Base-by-base conservation (phyloP, 2,113 vertebrate genomes). In the Nothobranchius kuhntae region DNA sequence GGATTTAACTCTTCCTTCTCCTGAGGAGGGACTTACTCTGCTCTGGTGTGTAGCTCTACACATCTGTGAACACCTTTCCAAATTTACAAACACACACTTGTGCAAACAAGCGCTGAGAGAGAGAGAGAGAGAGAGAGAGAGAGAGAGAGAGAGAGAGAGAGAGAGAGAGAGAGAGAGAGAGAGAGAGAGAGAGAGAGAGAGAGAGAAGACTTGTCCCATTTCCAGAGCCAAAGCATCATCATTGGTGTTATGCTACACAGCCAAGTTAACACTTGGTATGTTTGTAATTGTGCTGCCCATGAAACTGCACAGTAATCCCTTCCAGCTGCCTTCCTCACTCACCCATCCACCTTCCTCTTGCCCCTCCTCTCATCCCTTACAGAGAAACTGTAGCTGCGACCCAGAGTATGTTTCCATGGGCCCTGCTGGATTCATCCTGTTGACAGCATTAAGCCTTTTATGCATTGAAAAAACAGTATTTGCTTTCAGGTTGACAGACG, bases 401-500 rank as follows among this genome's bases (percentile, higher is more conserved):
- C 61, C 72, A 30, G 65, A 83, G 70, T 84, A 61, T 81, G 83
- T 87, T 87, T 87, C 81, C 75, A 83, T 56, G 68, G 73, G 77
- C 83, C 84, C 80, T 74, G 78, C 77, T 84, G 87, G 86, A 87
- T 89, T 85, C 85, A 83, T 83, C 82, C 86, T 86, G 90, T 86
- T 88, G 87, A 91, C 87, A 89, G 87, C 75, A 69, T 83, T 86
- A 76, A 86, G 81, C 87, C 88, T 89, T 90, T 90, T 88, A 91
- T 88, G 85, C 80, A 83, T 81, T 70, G 57, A 88, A 90, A 90
- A 89, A 83, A 88, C 85, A 76, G 89, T 88, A 83, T 89, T 91
- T 73, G 73, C 87, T 91, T 91, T 89, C 87, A 90, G 87, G 84
- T 82, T 72, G 61, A 76, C 82, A 76, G 80, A 84, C 67, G 80